Evolutionary conservation across 1,140 invertebrate genomes (phyloP).

Genomic region (Frieseomelitta varia): DNA sequence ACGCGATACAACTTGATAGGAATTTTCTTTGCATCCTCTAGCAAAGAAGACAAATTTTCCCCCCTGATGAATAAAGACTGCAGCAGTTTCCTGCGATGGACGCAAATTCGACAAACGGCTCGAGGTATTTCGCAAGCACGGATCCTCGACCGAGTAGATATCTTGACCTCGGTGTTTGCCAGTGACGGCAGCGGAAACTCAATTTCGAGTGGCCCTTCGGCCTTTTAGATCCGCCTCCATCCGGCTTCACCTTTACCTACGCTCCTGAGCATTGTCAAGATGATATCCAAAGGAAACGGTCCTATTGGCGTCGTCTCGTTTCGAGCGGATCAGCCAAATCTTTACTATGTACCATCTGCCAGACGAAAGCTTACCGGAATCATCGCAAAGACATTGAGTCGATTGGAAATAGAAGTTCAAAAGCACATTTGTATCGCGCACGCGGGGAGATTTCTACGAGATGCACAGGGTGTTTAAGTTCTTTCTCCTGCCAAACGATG

Average conservation of each 20-base stretch:
- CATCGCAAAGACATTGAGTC: neutral
- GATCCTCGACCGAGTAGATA: slow-evolving; percentile 49
- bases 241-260: slow-evolving; percentile 42
- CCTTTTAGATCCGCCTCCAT: slow-evolving; percentile 46
- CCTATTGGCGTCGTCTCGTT: neutral
- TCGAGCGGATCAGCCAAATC: slow-evolving; percentile 24
- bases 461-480: too few relatives aligned
- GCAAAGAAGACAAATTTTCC: neutral
- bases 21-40: neutral
- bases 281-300: slow-evolving; percentile 50
- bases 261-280: slow-evolving; percentile 38
- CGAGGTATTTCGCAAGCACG: slow-evolving; percentile 39
- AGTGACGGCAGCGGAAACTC: slow-evolving; percentile 53
- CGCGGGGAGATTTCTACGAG: neutral
- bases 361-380: neutral
- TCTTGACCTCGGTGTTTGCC: slow-evolving; percentile 64
- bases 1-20: neutral
- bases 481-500: too few relatives aligned
- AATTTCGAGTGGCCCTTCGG: slow-evolving; percentile 60
- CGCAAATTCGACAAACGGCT: slow-evolving; percentile 23
- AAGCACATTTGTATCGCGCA: neutral
- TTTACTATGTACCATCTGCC: neutral
- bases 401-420: neutral
- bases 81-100: slow-evolving; percentile 16
- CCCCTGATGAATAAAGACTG: neutral